Percentiles rank a stretch among this genome's conserved stretches.
Conservation (phyloP, 2,888 invertebrate species). For the Eurois occulta region DNA sequence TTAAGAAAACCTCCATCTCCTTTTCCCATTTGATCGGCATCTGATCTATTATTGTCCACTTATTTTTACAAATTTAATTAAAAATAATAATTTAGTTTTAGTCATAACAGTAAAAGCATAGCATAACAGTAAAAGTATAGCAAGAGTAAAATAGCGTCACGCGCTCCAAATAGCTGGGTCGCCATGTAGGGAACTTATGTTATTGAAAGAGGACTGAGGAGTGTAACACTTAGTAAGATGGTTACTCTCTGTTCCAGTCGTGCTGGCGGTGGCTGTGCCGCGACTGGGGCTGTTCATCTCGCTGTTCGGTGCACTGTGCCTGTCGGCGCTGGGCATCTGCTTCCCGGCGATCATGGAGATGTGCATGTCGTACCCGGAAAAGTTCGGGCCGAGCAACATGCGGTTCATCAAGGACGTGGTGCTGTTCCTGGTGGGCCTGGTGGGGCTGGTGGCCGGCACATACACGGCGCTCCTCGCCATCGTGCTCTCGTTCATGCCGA, state of each 20-base stretch:
- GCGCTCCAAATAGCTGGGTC: too few species aligned
- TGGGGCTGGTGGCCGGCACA: constrained; percentile 92
- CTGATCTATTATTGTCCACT: not conserved
- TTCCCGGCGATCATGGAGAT: constrained; percentile 94
- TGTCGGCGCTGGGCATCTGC: constrained; percentile 96
- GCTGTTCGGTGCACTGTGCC: constrained; percentile 95
- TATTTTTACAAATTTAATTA: too few species aligned
- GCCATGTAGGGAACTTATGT: too few species aligned
- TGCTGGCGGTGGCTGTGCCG: constrained; percentile 94
- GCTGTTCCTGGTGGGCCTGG: constrained; percentile 91
- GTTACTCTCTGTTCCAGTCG: constrained; percentile 89
- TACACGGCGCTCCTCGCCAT: constrained; percentile 92
- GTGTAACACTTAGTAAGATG: not conserved
- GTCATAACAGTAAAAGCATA: too few species aligned
- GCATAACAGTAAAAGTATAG: too few species aligned
- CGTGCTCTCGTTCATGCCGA: constrained; percentile 80
- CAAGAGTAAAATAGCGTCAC: too few species aligned
- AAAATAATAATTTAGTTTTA: too few species aligned
- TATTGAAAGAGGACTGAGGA: not conserved
- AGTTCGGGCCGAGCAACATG: constrained; percentile 82
- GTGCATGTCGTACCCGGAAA: constrained; percentile 90
- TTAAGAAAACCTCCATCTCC: not conserved
- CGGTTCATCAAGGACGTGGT: constrained; percentile 87
- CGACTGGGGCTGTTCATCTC: constrained; percentile 95
- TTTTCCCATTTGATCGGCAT: not conserved